Evolutionary conservation across 1,140 invertebrate genomes (phyloP).

Genomic region (Pygmarrhopalites habei): DNA sequence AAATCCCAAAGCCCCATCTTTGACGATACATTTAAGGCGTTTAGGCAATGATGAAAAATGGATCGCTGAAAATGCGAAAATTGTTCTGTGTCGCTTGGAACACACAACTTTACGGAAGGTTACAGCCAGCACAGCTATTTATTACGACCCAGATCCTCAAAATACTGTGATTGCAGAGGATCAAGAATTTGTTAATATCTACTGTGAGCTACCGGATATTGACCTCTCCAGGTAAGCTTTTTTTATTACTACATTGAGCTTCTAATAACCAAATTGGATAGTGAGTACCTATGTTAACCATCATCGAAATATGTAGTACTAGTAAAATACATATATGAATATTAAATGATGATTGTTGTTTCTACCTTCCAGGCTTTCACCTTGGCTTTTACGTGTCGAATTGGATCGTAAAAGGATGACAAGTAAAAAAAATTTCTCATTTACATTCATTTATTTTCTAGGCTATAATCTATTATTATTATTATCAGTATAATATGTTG

Average conservation of each 20-base stretch:
- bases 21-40: conserved; percentile 93
- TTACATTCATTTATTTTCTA: too few relatives aligned
- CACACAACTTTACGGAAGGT: conserved; percentile 95
- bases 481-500: too few relatives aligned
- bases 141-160: conserved; percentile 73
- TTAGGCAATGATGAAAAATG: conserved; percentile 92
- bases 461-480: too few relatives aligned
- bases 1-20: conserved; percentile 95
- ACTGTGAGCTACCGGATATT: conserved; percentile 99
- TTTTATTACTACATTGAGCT: neutral
- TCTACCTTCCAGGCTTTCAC: conserved; percentile 91
- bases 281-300: neutral
- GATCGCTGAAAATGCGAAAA: conserved; percentile 93
- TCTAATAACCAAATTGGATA: neutral
- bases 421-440: too few relatives aligned
- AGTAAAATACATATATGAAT: too few relatives aligned
- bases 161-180: conserved; percentile 96
- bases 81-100: conserved; percentile 93
- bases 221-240: conserved; percentile 43
- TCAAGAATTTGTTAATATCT: conserved; percentile 98
- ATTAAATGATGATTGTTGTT: conserved; percentile 48
- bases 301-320: too few relatives aligned
- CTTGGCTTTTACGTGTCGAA: conserved; percentile 97
- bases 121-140: conserved; percentile 97
- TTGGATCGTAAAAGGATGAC: too few relatives aligned